phyloP scores from a whole-genome alignment of 2,797 vertebrate genomes.

The Anguilla anguilla region DNA sequence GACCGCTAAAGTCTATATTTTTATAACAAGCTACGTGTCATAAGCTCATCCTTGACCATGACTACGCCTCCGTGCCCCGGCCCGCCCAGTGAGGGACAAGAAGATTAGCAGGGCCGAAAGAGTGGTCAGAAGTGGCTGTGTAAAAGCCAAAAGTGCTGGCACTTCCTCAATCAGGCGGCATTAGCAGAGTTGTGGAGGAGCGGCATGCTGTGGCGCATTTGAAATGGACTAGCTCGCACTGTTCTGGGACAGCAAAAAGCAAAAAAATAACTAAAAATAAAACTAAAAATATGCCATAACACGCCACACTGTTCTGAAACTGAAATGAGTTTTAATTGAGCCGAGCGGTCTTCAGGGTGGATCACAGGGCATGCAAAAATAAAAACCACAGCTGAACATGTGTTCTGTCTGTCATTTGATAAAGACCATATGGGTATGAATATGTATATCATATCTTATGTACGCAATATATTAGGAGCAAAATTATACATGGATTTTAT shows the following conservation, averaged over 20 bases:
- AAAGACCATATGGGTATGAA: neutral
- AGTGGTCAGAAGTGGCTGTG: too few species aligned
- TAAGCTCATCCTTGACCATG: too few species aligned
- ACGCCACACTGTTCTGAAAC: neutral
- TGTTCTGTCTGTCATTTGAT: neutral
- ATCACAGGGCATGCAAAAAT: neutral
- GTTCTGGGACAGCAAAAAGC: too few species aligned
- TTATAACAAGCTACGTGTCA: too few species aligned
- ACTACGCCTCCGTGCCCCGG: too few species aligned
- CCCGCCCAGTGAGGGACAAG: too few species aligned
- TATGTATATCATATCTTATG: neutral
- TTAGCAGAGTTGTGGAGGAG: too few species aligned
- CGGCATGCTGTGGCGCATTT: neutral
- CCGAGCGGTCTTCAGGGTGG: neutral
- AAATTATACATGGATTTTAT: neutral
- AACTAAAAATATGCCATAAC: neutral
- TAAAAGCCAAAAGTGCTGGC: too few species aligned
- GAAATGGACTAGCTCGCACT: neutral
- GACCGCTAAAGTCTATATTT: too few species aligned
- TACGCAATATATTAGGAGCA: neutral
- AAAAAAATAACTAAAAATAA: neutral
- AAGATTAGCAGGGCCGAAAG: too few species aligned
- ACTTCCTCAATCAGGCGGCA: too few species aligned
- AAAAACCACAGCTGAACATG: neutral
- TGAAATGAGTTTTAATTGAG: neutral